Percentiles rank a stretch among this genome's conserved stretches.
These are phyloP conservation scores for Urocitellus parryii DNA, from an alignment of 2,113 vertebrate species.

Conservation along the genomic window DNA sequence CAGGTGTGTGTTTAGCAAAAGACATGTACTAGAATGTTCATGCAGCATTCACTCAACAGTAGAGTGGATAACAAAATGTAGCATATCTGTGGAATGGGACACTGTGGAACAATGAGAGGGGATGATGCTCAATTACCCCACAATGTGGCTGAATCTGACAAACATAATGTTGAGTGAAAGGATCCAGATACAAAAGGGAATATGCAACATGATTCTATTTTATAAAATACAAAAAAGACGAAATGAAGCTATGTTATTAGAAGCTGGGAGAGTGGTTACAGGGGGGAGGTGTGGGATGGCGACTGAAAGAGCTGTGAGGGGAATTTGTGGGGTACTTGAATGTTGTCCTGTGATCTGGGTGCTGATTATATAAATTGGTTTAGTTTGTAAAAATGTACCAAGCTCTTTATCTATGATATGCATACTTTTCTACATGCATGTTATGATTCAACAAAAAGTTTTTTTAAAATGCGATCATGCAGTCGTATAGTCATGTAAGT, in stretches of 20 bases:
- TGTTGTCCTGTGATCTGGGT: too few relatives aligned
- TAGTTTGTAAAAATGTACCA: background rate
- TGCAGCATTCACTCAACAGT: background rate
- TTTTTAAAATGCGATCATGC: background rate
- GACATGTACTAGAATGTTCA: background rate
- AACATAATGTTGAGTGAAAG: background rate
- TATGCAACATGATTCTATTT: background rate
- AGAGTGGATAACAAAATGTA: background rate
- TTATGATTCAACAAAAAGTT: background rate
- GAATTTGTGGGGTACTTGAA: background rate
- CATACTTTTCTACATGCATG: background rate
- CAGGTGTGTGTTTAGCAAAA: background rate
- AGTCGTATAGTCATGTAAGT: background rate
- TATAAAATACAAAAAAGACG: background rate
- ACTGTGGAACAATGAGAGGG: background rate
- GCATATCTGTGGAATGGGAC: background rate
- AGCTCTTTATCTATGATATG: background rate
- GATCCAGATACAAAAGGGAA: background rate
- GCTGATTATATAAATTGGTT: background rate
- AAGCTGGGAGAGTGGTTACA: background rate
- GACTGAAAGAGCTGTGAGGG: background rate
- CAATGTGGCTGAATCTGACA: background rate
- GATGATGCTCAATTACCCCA: too few relatives aligned
- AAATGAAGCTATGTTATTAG: background rate
- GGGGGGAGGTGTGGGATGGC: background rate